phyloP scores from a whole-genome alignment of 2,888 invertebrate genomes.

The Uropetala carovei region DNA sequence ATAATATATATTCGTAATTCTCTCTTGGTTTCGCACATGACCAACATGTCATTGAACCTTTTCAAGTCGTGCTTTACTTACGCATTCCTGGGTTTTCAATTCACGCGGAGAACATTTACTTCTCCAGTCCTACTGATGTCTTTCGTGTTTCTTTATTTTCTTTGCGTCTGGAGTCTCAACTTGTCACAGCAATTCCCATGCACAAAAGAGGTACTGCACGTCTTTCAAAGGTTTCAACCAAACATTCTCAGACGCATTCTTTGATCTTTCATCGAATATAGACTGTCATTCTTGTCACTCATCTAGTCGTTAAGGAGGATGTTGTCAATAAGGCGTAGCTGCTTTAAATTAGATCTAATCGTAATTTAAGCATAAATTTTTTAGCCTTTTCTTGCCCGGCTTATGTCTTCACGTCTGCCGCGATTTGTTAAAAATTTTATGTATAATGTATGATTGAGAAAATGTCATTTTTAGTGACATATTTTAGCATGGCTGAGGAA shows the following conservation, averaged over 20 bases:
- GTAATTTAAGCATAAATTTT: too few relatives aligned
- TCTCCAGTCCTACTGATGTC: neutral
- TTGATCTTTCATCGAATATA: constrained; percentile 1
- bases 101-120: neutral
- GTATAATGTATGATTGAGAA: too few relatives aligned
- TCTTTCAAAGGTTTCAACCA: neutral
- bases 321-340: too few relatives aligned
- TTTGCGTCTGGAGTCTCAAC: neutral
- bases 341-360: too few relatives aligned
- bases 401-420: too few relatives aligned
- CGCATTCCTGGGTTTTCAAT: neutral
- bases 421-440: too few relatives aligned
- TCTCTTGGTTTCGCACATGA: neutral
- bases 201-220: neutral
- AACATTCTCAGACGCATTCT: neutral
- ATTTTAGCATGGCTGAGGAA: too few relatives aligned
- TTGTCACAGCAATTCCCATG: neutral
- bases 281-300: neutral
- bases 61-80: neutral
- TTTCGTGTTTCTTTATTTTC: neutral
- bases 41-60: neutral
- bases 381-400: too few relatives aligned
- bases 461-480: too few relatives aligned
- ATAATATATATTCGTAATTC: neutral
- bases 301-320: too few relatives aligned